Conservation (phyloP, 2,888 invertebrate species). For the Sicus ferrugineus region DNA sequence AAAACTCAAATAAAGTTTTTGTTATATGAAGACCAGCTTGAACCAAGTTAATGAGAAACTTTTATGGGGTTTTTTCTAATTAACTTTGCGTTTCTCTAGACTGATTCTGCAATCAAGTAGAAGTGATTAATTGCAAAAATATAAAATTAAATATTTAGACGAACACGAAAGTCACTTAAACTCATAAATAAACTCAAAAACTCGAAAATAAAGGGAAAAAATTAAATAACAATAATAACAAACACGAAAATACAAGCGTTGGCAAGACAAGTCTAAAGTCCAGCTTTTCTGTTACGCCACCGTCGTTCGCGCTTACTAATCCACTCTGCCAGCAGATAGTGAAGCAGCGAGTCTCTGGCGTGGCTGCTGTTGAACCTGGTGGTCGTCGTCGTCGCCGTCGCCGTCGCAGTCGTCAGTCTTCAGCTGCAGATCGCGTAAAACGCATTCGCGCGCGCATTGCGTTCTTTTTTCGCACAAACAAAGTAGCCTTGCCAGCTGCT, state of each 20-base stretch:
- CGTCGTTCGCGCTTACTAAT: conserved; percentile 2
- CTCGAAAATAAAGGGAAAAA: not conserved
- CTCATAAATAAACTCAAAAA: not conserved
- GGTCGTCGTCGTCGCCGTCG: not conserved
- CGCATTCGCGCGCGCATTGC: not conserved
- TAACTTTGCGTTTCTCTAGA: not conserved
- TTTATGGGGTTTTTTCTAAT: too few relatives aligned
- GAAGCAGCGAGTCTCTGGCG: not conserved
- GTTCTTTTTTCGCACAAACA: not conserved
- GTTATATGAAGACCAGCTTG: too few relatives aligned
- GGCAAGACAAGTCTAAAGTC: conserved; percentile 15
- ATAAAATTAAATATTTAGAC: not conserved
- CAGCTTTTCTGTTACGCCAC: conserved; percentile 20
- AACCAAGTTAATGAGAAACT: too few relatives aligned
- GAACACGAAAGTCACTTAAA: not conserved
- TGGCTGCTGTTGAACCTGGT: not conserved
- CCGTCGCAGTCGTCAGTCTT: conserved; percentile 4
- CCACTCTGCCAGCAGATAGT: not conserved
- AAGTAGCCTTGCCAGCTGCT: not conserved
- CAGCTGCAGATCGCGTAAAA: not conserved
- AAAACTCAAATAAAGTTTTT: too few relatives aligned
- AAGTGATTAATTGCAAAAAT: not conserved
- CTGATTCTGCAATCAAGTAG: conserved; percentile 4
- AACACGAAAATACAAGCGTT: not conserved
- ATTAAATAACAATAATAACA: not conserved